phyloP scores from a whole-genome alignment of 1,140 invertebrate species.

The Lerema accius region DNA sequence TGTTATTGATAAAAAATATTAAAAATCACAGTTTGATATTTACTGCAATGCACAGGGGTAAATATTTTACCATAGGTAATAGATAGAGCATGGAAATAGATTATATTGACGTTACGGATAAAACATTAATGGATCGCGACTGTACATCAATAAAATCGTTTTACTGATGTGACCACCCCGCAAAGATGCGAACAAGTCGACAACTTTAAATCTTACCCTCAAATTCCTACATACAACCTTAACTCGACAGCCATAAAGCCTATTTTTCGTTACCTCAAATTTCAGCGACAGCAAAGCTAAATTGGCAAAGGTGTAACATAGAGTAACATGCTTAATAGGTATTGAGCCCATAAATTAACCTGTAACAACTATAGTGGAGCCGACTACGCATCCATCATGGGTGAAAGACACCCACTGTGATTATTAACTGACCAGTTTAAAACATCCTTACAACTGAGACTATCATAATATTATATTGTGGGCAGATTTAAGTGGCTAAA shows the following conservation, averaged over 20 bases:
- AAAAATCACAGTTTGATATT: too few relatives aligned
- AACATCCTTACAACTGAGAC: conserved; percentile 3
- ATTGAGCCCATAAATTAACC: conserved; percentile 47
- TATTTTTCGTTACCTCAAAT: not conserved
- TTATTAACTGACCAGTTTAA: conserved; percentile 27
- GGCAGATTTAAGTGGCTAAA: not conserved
- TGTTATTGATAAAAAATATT: too few relatives aligned
- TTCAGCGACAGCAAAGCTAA: conserved; percentile 10
- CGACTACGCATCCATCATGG: conserved; percentile 40
- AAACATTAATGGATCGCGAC: not conserved
- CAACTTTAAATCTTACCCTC: conserved; percentile 17
- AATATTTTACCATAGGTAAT: too few relatives aligned
- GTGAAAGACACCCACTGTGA: conserved; percentile 38
- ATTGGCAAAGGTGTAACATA: conserved; percentile 36
- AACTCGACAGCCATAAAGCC: not conserved
- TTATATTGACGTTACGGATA: too few relatives aligned
- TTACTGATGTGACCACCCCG: conserved; percentile 36
- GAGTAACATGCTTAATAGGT: conserved; percentile 44
- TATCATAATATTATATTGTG: not conserved
- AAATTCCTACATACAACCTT: not conserved
- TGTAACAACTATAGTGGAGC: conserved; percentile 36
- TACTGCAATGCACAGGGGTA: too few relatives aligned
- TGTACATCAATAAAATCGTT: conserved; percentile 32
- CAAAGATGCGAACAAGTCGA: conserved; percentile 24
- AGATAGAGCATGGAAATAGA: too few relatives aligned